These are phyloP conservation scores for Hedya salicella DNA, from an alignment of 2,888 invertebrate species.

Conservation along the genomic window DNA sequence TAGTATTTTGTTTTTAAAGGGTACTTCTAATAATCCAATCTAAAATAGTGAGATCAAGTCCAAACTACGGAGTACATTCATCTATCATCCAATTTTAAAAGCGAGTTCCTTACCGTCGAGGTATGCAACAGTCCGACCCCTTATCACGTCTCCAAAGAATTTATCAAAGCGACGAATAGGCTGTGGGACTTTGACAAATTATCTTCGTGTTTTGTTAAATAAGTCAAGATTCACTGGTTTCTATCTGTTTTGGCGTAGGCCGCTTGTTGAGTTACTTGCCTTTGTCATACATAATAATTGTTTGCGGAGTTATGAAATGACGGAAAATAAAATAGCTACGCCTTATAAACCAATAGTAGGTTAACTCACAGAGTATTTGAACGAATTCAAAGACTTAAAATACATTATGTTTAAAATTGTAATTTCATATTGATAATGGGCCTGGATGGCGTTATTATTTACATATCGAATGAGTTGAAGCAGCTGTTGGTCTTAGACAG, in stretches of 20 bases:
- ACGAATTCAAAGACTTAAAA: no score
- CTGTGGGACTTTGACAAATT: conserved; percentile 43
- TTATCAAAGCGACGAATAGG: conserved; percentile 41
- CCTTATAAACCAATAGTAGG: no score
- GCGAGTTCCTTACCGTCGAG: conserved; percentile 18
- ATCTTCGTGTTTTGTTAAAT: conserved; percentile 41
- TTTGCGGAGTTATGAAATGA: background rate
- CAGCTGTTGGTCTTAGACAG: no score
- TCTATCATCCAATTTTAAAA: conserved; percentile 33
- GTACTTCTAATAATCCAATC: background rate
- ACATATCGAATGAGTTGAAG: no score
- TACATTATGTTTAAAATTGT: no score
- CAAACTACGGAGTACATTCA: conserved; percentile 1
- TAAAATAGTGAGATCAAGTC: background rate
- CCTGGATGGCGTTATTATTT: no score
- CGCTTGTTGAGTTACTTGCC: conserved; percentile 32
- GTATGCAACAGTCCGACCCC: conserved; percentile 39
- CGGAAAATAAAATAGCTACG: background rate
- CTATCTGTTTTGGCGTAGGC: conserved; percentile 24
- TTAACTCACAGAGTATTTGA: no score
- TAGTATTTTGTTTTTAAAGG: background rate
- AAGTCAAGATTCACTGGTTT: conserved; percentile 38
- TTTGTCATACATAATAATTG: conserved; percentile 19
- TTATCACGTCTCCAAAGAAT: conserved; percentile 40
- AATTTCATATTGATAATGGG: no score